Base-by-base conservation (phyloP, 2,113 vertebrate genomes). In the Xenopus tropicalis region DNA sequence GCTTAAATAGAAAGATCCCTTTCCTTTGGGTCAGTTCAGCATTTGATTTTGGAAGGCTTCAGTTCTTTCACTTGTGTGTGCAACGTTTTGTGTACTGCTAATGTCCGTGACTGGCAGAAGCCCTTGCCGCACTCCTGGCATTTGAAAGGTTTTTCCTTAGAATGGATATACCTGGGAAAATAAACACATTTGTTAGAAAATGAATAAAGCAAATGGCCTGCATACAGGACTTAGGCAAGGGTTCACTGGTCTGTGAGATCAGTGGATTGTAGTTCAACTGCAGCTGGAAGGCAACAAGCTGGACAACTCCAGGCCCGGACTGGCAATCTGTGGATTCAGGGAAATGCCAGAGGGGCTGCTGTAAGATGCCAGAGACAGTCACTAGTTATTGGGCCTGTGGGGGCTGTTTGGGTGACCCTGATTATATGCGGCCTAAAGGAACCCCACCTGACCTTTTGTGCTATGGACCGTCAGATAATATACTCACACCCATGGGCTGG, bases 101-200 rank as follows among this genome's bases (percentile, higher is more conserved):
- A 93, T 80, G 97, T 99, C 88, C 97, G 89, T 83, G 97, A 99
- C 88, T 99, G 97, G 91, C 97, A 99, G 91, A 99, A 99, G 83
- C 97, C 97, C 85, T 99, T 99, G 64, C 97, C 97, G 1, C 97
- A 99, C 85, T 99, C 97, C 86, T 98, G 97, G 85, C 97, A 99
- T 83, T 99, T 99, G 89, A 99, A 99, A 64, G 97, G 97, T 79
- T 99, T 99, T 87, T 99, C 97, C 93, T 99, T 99, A 84, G 97
- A 99, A 82, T 99, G 97, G 79, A 99, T 98, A 84, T 98, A 99
- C 92, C 97, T 98, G 88, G 19, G 77, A 81, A 77, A 56, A 85
- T 75, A 84, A 82, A 78, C 62, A 77, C 25, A 59, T 54, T 17
- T 14, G 16, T 54, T 16, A n/a, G 17, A 16, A n/a, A 54, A 17